These are phyloP conservation scores for Athrips mouffetella DNA, from an alignment of 2,888 invertebrate species.

Conservation along the genomic window DNA sequence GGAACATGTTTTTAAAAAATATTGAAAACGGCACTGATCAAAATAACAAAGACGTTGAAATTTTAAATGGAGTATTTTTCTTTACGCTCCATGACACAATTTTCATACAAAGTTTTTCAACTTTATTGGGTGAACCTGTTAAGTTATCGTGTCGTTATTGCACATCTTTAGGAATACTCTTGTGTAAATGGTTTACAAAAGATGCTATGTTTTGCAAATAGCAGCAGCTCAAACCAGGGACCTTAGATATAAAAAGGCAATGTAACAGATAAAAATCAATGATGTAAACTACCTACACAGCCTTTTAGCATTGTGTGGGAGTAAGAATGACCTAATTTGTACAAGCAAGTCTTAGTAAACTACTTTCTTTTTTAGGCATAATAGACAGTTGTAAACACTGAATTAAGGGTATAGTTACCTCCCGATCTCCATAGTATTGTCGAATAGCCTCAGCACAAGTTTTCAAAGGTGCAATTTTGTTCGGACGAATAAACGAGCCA, in stretches of 20 bases:
- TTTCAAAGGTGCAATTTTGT: constrained; percentile 85
- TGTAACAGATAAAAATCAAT: not conserved
- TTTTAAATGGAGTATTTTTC: too few relatives aligned
- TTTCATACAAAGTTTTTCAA: too few relatives aligned
- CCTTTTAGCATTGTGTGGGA: not conserved
- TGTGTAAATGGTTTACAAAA: too few relatives aligned
- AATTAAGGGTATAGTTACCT: constrained; percentile 42
- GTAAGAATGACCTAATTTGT: constrained; percentile 11
- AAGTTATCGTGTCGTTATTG: too few relatives aligned
- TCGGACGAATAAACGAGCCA: constrained; percentile 92
- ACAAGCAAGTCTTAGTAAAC: constrained; percentile 32
- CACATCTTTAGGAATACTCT: too few relatives aligned
- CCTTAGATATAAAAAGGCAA: not conserved
- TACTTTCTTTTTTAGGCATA: constrained; percentile 7
- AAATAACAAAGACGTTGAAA: too few relatives aligned
- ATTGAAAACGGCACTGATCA: too few relatives aligned
- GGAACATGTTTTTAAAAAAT: too few relatives aligned
- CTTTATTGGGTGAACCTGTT: too few relatives aligned
- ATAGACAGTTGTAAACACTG: not conserved
- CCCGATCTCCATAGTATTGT: constrained; percentile 67
- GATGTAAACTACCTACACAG: not conserved
- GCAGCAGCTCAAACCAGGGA: too few relatives aligned
- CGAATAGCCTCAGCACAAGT: constrained; percentile 86
- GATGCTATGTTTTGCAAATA: too few relatives aligned
- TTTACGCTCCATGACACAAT: too few relatives aligned